Evolutionary conservation across 2,888 invertebrate genomes (phyloP).

Genomic region (Heliconius hortense): DNA sequence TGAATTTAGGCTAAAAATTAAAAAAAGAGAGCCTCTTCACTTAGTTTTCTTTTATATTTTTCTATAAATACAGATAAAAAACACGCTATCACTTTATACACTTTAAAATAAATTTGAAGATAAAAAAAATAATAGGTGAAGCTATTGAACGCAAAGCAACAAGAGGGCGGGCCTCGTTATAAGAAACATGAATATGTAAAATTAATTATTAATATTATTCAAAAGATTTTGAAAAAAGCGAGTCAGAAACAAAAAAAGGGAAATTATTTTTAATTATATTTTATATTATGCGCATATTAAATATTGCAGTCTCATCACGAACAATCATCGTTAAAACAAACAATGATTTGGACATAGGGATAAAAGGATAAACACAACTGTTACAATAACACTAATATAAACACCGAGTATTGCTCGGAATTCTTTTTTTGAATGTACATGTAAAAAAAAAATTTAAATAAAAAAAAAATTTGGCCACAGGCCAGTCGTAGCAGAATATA

Average conservation of each 20-base stretch:
- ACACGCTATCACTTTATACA: neutral
- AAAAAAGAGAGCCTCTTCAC: neutral
- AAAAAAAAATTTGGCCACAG: too few species aligned
- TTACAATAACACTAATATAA: neutral
- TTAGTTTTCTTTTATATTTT: neutral
- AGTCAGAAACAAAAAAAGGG: slow-evolving; percentile 30
- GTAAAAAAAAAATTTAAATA: neutral
- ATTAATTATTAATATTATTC: slow-evolving; percentile 12
- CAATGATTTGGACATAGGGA: slow-evolving; percentile 1
- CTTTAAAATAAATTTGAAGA: neutral
- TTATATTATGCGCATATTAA: slow-evolving; percentile 66
- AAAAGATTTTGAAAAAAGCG: slow-evolving; percentile 14
- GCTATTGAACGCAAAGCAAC: neutral
- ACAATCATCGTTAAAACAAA: slow-evolving; percentile 62
- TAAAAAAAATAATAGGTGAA: slow-evolving; percentile 7
- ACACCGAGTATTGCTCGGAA: neutral
- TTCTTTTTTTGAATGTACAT: neutral
- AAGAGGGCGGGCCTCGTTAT: slow-evolving; percentile 4
- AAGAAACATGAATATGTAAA: slow-evolving; percentile 26
- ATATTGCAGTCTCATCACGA: slow-evolving; percentile 63
- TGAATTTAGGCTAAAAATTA: neutral
- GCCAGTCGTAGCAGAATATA: too few species aligned
- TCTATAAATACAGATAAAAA: neutral
- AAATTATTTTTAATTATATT: slow-evolving; percentile 27
- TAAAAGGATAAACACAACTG: neutral